Evolutionary conservation across 2,113 vertebrate genomes (phyloP).

Genomic region (Perca schrenkii): DNA sequence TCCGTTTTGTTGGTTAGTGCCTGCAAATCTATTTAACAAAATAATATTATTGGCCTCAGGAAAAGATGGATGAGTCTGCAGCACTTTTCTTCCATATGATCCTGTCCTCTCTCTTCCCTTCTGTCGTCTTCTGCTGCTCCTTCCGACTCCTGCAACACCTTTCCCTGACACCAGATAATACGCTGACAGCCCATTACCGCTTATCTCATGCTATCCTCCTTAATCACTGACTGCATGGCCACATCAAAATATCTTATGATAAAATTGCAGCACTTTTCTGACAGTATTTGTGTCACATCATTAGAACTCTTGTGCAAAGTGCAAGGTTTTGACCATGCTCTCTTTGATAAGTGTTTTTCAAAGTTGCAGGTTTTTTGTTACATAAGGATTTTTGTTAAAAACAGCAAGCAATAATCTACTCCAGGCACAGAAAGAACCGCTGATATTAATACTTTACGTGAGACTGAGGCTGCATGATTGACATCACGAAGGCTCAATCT

Average conservation of each 20-base stretch:
- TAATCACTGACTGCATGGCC: constrained; percentile 57
- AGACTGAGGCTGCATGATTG: not conserved
- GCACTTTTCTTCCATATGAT: constrained; percentile 30
- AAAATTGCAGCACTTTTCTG: constrained; percentile 25
- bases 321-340: constrained; percentile 22
- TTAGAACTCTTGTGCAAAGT: constrained; percentile 42
- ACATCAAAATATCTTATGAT: constrained; percentile 58
- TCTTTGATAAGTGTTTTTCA: constrained; percentile 28
- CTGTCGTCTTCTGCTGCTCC: constrained; percentile 39
- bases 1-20: constrained; percentile 28
- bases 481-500: not conserved
- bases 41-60: constrained; percentile 28
- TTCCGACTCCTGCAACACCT: constrained; percentile 48
- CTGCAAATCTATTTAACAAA: constrained; percentile 45
- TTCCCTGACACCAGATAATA: constrained; percentile 63
- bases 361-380: not conserved
- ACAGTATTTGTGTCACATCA: constrained; percentile 62
- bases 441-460: not conserved
- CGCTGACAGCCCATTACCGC: constrained; percentile 67
- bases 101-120: constrained; percentile 30
- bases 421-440: not conserved
- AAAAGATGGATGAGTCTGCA: constrained; percentile 47
- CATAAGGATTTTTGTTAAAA: not conserved
- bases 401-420: not conserved
- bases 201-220: constrained; percentile 67